These are phyloP conservation scores for Pemphredon lugubris DNA, from an alignment of 2,888 invertebrate genomes.

Conservation along the genomic window DNA sequence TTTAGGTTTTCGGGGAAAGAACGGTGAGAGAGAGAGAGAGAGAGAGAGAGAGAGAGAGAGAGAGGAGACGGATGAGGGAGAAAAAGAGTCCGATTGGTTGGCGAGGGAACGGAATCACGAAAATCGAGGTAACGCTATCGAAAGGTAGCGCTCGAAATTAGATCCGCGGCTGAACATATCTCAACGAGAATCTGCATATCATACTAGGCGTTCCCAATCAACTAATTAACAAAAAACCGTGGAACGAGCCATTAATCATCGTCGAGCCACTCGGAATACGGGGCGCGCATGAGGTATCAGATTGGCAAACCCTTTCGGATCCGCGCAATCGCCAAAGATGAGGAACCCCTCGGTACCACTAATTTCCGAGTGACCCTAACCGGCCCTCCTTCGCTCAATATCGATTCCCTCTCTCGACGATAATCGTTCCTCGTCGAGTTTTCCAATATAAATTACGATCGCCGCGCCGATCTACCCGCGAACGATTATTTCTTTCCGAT, in stretches of 20 bases:
- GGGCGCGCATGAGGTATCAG: slow-evolving; percentile 73
- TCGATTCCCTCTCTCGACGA: slow-evolving; percentile 25
- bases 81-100: no score
- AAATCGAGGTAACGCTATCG: slow-evolving; percentile 67
- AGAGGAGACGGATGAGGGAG: no score
- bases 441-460: neutral
- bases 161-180: slow-evolving; percentile 70
- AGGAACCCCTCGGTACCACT: slow-evolving; percentile 64
- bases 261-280: slow-evolving; percentile 67
- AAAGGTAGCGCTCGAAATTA: slow-evolving; percentile 68
- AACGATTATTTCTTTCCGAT: no score
- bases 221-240: slow-evolving; percentile 79
- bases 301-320: slow-evolving; percentile 77
- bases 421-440: slow-evolving; percentile 9
- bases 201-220: slow-evolving; percentile 80
- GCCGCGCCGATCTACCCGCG: neutral
- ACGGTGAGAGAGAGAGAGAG: neutral
- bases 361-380: slow-evolving; percentile 69
- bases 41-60: no score
- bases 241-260: slow-evolving; percentile 78
- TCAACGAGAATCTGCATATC: slow-evolving; percentile 79
- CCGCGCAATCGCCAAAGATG: slow-evolving; percentile 60
- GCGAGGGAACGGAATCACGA: slow-evolving; percentile 40
- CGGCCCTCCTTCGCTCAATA: slow-evolving; percentile 42
- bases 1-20: neutral